Evolutionary conservation across 2,888 invertebrate species (phyloP).

Genomic region (Dasysyrphus tricinctus): DNA sequence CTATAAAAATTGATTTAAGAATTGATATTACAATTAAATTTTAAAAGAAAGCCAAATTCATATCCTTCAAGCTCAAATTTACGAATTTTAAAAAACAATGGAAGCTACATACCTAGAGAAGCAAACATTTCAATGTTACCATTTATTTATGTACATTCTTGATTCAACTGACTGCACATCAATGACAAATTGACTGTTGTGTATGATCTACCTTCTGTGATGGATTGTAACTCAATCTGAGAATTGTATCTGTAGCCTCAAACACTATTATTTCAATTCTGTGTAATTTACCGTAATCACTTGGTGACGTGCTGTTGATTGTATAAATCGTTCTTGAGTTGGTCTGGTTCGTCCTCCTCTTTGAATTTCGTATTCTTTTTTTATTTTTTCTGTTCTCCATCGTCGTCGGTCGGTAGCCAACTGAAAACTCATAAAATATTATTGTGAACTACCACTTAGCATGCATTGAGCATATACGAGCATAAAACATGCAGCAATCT

Average conservation of each 20-base stretch:
- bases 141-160: not conserved
- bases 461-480: constrained; percentile 42
- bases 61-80: too few species aligned
- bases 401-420: constrained; percentile 7
- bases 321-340: constrained; percentile 26
- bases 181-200: not conserved
- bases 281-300: constrained; percentile 57
- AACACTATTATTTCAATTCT: constrained; percentile 36
- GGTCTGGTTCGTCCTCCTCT: constrained; percentile 9
- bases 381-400: not conserved
- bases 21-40: too few species aligned
- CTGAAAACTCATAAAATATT: constrained; percentile 42
- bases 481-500: constrained; percentile 30
- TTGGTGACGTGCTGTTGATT: constrained; percentile 56
- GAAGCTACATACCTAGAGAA: too few species aligned
- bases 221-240: constrained; percentile 16
- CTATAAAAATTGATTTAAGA: too few species aligned
- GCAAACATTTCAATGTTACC: not conserved
- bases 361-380: not conserved
- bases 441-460: constrained; percentile 32
- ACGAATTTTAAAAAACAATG: too few species aligned
- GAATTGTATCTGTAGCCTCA: constrained; percentile 25
- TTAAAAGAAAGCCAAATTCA: too few species aligned
- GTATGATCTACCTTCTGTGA: not conserved
- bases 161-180: constrained; percentile 29